phyloP scores from a whole-genome alignment of 2,797 vertebrate species.

The Leptatherina wallacei region DNA sequence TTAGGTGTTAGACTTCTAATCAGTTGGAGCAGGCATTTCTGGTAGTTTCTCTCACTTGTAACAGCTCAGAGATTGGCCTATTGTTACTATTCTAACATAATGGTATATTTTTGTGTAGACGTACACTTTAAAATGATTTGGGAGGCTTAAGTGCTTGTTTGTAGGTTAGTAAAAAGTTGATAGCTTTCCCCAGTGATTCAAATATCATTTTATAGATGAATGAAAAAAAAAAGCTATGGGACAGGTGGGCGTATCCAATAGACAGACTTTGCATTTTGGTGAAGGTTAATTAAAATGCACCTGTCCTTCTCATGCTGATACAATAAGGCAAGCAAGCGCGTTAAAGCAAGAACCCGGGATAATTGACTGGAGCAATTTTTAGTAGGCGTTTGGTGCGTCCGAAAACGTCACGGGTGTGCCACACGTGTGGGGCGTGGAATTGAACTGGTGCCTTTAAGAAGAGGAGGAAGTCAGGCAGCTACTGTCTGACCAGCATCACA shows the following conservation, averaged over 20 bases:
- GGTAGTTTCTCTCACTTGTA: slow-evolving; percentile 23
- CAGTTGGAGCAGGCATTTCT: slow-evolving; percentile 7
- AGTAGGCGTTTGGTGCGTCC: slow-evolving; percentile 4
- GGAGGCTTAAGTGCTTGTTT: not conserved
- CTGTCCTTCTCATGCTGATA: not conserved
- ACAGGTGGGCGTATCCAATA: not conserved
- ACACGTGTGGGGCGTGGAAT: slow-evolving; percentile 68
- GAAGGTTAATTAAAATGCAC: not conserved
- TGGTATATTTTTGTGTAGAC: not conserved
- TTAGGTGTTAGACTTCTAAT: slow-evolving; percentile 20
- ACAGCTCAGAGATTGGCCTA: not conserved
- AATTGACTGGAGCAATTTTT: slow-evolving; percentile 1
- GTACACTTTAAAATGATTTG: not conserved
- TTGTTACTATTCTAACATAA: slow-evolving; percentile 1
- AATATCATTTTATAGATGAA: not conserved
- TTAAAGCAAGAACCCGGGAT: not conserved
- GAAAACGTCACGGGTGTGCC: slow-evolving; percentile 43
- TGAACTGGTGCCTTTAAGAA: slow-evolving; percentile 39
- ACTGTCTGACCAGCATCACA: not conserved
- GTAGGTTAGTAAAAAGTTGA: not conserved
- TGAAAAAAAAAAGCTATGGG: too few species aligned
- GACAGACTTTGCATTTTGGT: not conserved
- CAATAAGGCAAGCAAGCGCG: not conserved
- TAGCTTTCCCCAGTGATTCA: not conserved
- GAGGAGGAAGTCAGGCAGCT: not conserved